Evolutionary conservation across 2,797 vertebrate species (phyloP), one percentile per base, ranked within the genome.

Genomic region (Falco columbarius): DNA sequence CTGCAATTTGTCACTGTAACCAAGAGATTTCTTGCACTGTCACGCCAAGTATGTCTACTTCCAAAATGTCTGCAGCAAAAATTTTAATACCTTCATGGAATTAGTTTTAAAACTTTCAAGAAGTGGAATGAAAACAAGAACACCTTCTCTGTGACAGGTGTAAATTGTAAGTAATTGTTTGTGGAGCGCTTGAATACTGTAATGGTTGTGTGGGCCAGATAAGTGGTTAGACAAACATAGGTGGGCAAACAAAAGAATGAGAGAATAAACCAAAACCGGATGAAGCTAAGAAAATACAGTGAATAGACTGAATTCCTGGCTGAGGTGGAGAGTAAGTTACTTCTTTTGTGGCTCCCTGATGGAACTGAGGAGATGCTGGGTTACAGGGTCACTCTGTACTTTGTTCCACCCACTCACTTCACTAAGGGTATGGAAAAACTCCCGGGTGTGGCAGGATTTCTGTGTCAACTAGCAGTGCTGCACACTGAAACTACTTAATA

Each of bases 291-390:
- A 91, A 90, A 81, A 66, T 65, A 30, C 19, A 70, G 30, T 73
- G 84, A 96, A 94, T 47, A 66, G 38, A 52, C 29, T 79, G 85
- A 93, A 96, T 93, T 94, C 70, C 89, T 72, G 83, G 30, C 75
- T 10, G 3, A 94, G 86, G 42, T 1, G 16, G 61, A 94, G 42
- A 63, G 30, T 15, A 8, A 47, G 63, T 38, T 80, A 23, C 52
- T 87, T 51, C 47, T 81, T 90, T 89, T 86, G 62, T 88, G 55
- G 38, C 67, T 93, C 36, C 20, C 30, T 72, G 66, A 18, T 84
- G 82, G 76, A 70, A 79, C 81, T 5, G 7, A 14, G 62, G 62
- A 79, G 81, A 73, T 75, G 80, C 54, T 66, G 91, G 20, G 54
- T 75, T 91, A 30, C 44, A 17, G 58, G 82, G 65, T 81, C 55